Evolutionary conservation across 2,888 invertebrate species (phyloP).

Genomic region (Byasa hedistus): DNA sequence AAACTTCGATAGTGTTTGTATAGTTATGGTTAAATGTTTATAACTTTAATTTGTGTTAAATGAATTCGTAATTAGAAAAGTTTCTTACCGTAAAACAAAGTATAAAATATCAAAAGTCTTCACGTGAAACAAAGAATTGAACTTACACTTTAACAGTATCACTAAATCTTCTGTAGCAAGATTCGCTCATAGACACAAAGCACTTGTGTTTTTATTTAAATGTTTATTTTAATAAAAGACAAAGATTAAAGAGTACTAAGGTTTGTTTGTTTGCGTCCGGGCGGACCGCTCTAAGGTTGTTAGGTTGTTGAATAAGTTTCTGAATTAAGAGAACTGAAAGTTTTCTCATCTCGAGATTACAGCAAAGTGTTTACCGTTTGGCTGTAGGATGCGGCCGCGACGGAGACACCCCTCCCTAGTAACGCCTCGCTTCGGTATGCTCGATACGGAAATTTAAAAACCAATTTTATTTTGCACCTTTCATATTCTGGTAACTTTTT

Average conservation of each 20-base stretch:
- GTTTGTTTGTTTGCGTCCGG: constrained; percentile 75
- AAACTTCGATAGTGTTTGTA: constrained; percentile 23
- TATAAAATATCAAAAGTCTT: background rate
- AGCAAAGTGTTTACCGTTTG: constrained; percentile 81
- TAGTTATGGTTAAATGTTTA: background rate
- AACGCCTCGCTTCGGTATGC: constrained; percentile 38
- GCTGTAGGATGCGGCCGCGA: constrained; percentile 72
- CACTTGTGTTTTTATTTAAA: constrained; percentile 42
- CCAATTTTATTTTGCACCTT: constrained; percentile 9
- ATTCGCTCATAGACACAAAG: constrained; percentile 9
- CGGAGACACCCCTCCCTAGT: constrained; percentile 44
- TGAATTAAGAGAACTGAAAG: constrained; percentile 82
- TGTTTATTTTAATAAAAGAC: constrained; percentile 57
- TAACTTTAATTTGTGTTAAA: constrained; percentile 3
- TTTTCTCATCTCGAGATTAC: constrained; percentile 82
- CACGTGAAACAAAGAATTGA: background rate
- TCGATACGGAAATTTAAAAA: constrained; percentile 34
- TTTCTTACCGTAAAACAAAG: background rate
- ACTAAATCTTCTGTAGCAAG: background rate
- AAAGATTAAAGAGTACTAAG: constrained; percentile 66
- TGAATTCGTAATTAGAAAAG: constrained; percentile 6
- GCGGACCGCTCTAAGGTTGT: constrained; percentile 78
- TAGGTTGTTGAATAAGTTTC: constrained; percentile 81
- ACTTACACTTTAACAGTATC: background rate
- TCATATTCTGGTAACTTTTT: background rate